A percentile compares a stretch with the other conserved stretches of the same genome.
phyloP scores from a whole-genome alignment of 2,113 vertebrate species.

The Rhizomys pruinosus region DNA sequence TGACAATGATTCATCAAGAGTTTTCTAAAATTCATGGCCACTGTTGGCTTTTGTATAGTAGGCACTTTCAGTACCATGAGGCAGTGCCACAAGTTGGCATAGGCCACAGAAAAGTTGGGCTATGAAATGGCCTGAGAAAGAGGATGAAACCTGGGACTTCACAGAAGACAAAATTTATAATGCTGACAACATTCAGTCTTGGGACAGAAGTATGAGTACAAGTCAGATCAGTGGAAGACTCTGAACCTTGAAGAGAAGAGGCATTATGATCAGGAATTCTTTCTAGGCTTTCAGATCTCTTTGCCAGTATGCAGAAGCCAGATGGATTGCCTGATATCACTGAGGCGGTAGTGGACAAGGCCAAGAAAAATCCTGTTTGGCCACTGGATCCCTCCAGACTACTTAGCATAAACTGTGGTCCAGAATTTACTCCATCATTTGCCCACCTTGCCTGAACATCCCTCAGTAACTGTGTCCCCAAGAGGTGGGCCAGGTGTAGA shows the following conservation, averaged over 20 bases:
- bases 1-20: too few relatives aligned
- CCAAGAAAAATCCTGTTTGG: slow-evolving; percentile 94
- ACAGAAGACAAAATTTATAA: slow-evolving; percentile 95
- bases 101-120: too few relatives aligned
- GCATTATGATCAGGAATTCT: slow-evolving; percentile 95
- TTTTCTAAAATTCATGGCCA: too few relatives aligned
- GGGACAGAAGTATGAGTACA: slow-evolving; percentile 96
- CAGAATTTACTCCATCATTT: slow-evolving; percentile 97
- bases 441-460: slow-evolving; percentile 94
- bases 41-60: too few relatives aligned
- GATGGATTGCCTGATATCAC: slow-evolving; percentile 97
- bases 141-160: slow-evolving; percentile 96
- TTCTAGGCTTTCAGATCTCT: slow-evolving; percentile 95
- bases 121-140: slow-evolving; percentile 90
- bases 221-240: slow-evolving; percentile 97
- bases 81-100: too few relatives aligned
- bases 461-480: slow-evolving; percentile 90
- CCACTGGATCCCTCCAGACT: too few relatives aligned
- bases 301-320: slow-evolving; percentile 96
- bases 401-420: slow-evolving; percentile 93
- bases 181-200: slow-evolving; percentile 93
- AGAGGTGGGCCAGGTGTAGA: slow-evolving; percentile 74
- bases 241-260: slow-evolving; percentile 97
- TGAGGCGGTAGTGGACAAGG: slow-evolving; percentile 98
- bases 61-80: too few relatives aligned